Conservation (phyloP, 2,113 vertebrate genomes). For the Australoheros scitulus region DNA sequence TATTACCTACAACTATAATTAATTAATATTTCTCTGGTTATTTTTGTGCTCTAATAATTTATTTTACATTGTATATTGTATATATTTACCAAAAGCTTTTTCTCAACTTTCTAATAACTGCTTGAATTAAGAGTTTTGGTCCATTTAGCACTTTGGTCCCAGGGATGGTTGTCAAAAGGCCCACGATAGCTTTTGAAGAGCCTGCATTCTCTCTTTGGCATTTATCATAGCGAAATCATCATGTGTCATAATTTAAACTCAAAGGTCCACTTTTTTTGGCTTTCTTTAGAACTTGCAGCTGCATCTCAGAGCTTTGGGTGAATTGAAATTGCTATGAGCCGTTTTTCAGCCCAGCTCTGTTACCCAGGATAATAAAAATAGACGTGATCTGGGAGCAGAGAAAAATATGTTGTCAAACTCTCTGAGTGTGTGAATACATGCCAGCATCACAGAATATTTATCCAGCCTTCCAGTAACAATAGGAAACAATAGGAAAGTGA, state of each 20-base stretch:
- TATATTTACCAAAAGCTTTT: conserved; percentile 26
- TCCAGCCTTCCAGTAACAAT: neutral
- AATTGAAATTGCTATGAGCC: neutral
- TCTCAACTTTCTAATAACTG: conserved; percentile 19
- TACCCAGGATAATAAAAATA: conserved; percentile 1
- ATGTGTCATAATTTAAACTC: neutral
- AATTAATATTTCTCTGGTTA: neutral
- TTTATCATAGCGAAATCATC: neutral
- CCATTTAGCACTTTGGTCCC: conserved; percentile 1
- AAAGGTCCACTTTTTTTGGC: neutral
- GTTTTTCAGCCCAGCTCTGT: neutral
- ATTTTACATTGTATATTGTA: conserved; percentile 31
- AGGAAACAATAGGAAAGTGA: neutral
- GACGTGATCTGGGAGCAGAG: neutral
- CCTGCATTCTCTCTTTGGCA: neutral
- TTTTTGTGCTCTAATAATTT: conserved; percentile 12
- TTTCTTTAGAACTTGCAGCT: neutral
- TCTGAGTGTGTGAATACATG: neutral
- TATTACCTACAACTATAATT: neutral
- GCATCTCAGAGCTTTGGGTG: neutral
- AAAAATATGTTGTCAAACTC: neutral
- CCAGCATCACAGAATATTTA: neutral
- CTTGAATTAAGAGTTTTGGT: conserved; percentile 3
- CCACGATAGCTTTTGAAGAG: neutral
- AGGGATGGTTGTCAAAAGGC: neutral